Conservation (phyloP, 2,113 vertebrate species). For the Upupa epops region DNA sequence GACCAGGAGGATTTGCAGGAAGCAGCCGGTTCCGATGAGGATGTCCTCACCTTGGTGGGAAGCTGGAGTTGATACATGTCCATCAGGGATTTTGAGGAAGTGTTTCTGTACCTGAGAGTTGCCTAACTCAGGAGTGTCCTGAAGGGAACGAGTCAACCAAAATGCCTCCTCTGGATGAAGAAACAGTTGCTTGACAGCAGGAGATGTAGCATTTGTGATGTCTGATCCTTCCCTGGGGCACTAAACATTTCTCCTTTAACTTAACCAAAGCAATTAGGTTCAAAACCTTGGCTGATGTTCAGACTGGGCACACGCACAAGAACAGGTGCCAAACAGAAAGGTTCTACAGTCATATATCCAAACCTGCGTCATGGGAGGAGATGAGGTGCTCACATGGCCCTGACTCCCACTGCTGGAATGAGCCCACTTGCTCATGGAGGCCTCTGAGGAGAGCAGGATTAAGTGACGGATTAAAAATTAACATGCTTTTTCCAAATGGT, state of each 20-base stretch:
- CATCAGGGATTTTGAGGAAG: background rate
- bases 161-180: background rate
- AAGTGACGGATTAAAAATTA: background rate
- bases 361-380: background rate
- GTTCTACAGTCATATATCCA: background rate
- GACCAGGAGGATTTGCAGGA: background rate
- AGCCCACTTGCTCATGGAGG: fast-evolving
- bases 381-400: fast-evolving
- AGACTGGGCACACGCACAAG: fast-evolving
- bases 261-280: background rate
- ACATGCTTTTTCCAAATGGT: background rate
- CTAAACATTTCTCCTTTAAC: background rate
- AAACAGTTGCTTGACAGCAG: background rate
- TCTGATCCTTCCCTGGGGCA: background rate
- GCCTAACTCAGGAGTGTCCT: background rate
- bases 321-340: background rate
- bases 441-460: background rate
- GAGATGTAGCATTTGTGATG: background rate
- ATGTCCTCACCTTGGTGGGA: background rate
- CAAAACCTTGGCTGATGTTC: background rate
- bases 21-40: background rate
- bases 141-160: background rate
- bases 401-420: background rate
- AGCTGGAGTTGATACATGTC: background rate
- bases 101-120: background rate